Evolutionary conservation across 1,140 invertebrate genomes (phyloP).

Genomic region (Drosophila parvula): DNA sequence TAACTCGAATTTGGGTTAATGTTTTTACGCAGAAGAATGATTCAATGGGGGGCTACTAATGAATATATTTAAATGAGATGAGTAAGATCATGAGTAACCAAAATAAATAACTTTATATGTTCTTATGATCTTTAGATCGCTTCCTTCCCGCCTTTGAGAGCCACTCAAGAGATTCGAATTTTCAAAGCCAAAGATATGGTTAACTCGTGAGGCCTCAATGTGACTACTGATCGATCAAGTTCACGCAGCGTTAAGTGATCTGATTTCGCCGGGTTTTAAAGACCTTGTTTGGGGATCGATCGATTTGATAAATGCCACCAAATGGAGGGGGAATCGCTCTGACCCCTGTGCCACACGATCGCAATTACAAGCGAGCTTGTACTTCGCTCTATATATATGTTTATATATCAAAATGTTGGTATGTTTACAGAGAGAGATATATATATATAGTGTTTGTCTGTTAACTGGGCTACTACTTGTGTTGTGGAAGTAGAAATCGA

Average conservation of each 20-base stretch:
- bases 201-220: conserved; percentile 33
- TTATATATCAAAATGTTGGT: not conserved
- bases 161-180: conserved; percentile 10
- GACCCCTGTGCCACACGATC: conserved; percentile 10
- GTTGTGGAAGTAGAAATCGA: conserved; percentile 29
- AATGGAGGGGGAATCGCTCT: conserved; percentile 26
- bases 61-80: not conserved
- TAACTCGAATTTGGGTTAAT: not conserved
- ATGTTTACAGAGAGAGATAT: conserved; percentile 4
- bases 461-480: conserved; percentile 33
- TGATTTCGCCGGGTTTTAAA: conserved; percentile 29
- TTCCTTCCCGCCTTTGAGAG: conserved; percentile 3
- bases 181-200: conserved; percentile 30
- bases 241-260: conserved; percentile 26
- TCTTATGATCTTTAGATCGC: too few species aligned
- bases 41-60: not conserved
- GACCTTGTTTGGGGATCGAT: conserved; percentile 34
- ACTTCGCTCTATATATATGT: conserved; percentile 3
- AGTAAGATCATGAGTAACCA: not conserved
- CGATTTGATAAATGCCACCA: conserved; percentile 15
- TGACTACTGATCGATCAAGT: conserved; percentile 39
- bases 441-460: conserved; percentile 29
- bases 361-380: conserved; percentile 21
- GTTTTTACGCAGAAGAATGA: not conserved
- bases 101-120: not conserved